Evolutionary conservation across 2,113 vertebrate species (phyloP), one percentile per base, ranked within the genome.

Genomic region (Neodontobutis hainanensis): DNA sequence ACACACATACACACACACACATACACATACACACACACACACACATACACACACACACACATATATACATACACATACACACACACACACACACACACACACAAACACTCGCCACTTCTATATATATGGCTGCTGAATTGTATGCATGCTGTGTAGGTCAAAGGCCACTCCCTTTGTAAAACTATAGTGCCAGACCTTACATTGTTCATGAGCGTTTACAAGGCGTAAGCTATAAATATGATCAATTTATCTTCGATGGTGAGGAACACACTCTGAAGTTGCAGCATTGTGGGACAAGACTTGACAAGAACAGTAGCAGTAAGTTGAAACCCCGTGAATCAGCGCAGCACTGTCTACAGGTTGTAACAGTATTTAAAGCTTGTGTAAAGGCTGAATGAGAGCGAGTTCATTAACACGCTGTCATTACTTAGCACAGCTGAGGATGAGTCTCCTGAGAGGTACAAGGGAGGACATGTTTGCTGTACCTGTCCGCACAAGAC

Each of bases 271-370:
- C 48, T 52, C 5, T 47, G 47, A 50, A 48, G 44, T 34, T 66
- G 35, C 42, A 9, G 61, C 44, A 64, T 47, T 81, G 19, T 8
- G 10, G 55, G 78, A 79, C 88, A 89, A 88, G 88, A 86, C 71
- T 75, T 10, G 11, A 85, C 87, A 87, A 44, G 87, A 80, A 55
- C 36, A 14, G 58, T 49, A 55, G 48, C 47, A 63, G 27, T 0
- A 6, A 9, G 8, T 38, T 56, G 63, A 70, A 64, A 64, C 43
- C 40, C 27, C 35, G 27, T 27, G 14, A 44, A 35, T 48, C 75
- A 59, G 66, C 19, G 58, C 56, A 57, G 80, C 78, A 55, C 44
- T 11, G 44, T 2, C 15, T 42, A 40, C 40, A 0, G 19, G 35
- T 46, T 44, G 64, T 53, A 46, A 49, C 12, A 63, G 47, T 34